Evolutionary conservation across 2,113 vertebrate genomes (phyloP).

Genomic region (Meleagris gallopavo): DNA sequence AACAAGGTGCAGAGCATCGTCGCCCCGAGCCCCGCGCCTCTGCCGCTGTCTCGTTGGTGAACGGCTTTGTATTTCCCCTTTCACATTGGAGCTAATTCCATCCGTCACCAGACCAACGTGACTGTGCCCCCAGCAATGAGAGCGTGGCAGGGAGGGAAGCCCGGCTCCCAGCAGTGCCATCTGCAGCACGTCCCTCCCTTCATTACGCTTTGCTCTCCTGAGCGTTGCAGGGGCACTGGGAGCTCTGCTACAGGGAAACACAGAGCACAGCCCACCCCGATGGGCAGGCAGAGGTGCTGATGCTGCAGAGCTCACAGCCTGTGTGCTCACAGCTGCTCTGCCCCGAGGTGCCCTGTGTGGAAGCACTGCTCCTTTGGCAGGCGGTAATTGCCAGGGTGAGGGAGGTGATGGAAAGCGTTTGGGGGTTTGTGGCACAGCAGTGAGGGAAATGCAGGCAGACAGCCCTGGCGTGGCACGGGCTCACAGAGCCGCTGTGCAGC

Average conservation of each 20-base stretch:
- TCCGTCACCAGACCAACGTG: slow-evolving; percentile 17
- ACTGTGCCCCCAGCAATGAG: neutral
- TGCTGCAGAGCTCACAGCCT: no score
- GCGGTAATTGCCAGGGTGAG: neutral
- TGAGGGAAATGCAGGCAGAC: neutral
- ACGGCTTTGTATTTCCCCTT: neutral
- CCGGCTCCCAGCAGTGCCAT: neutral
- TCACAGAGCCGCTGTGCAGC: rapidly evolving
- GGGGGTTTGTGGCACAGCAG: neutral
- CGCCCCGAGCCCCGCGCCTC: neutral
- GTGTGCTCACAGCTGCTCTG: neutral
- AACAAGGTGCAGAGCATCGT: neutral
- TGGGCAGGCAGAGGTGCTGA: no score
- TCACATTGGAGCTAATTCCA: slow-evolving; percentile 40
- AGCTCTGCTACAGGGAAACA: no score
- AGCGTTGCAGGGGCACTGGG: neutral
- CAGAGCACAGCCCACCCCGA: no score
- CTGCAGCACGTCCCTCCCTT: neutral
- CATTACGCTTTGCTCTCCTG: neutral
- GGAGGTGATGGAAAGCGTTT: neutral
- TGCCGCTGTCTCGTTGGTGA: neutral
- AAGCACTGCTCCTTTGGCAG: neutral
- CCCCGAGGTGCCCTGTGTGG: neutral
- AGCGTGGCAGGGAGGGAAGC: neutral
- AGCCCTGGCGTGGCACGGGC: neutral